phyloP scores from a whole-genome alignment of 2,888 invertebrate genomes.

The Ormyrus labotus region DNA sequence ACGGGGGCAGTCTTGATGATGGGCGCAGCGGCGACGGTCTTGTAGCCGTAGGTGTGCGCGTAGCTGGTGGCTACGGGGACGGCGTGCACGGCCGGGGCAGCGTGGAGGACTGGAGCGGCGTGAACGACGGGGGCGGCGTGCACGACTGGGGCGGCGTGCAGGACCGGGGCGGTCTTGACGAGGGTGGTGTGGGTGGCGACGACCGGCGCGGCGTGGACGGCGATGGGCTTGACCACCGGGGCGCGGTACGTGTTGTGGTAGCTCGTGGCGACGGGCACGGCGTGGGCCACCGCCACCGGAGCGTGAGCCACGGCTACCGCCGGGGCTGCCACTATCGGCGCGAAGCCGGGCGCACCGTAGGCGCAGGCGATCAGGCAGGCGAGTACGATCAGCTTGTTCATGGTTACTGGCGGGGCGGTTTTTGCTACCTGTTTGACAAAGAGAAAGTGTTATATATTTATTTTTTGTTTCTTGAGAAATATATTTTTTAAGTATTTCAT shows the following conservation, averaged over 20 bases:
- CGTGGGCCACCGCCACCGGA: slow-evolving; percentile 20
- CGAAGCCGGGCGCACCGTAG: slow-evolving; percentile 74
- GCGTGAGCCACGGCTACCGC: slow-evolving; percentile 75
- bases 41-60: slow-evolving; percentile 81
- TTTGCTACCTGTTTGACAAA: neutral
- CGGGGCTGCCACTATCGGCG: slow-evolving; percentile 59
- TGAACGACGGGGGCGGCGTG: slow-evolving; percentile 62
- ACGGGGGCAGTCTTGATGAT: slow-evolving; percentile 56
- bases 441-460: neutral
- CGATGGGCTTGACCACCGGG: slow-evolving; percentile 67
- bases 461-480: no score
- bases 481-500: no score
- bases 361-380: slow-evolving; percentile 70
- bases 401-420: slow-evolving; percentile 42
- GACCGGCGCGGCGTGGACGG: slow-evolving; percentile 66
- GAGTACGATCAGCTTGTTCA: slow-evolving; percentile 68
- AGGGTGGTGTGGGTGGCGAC: slow-evolving; percentile 60
- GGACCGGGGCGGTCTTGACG: slow-evolving; percentile 50
- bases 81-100: slow-evolving; percentile 69
- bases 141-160: slow-evolving; percentile 56
- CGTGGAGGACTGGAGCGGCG: slow-evolving; percentile 65
- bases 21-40: slow-evolving; percentile 67
- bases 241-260: slow-evolving; percentile 80
- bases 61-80: slow-evolving; percentile 77
- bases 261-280: slow-evolving; percentile 80